These are phyloP conservation scores for Bruchidius siliquastri DNA, from an alignment of 2,888 invertebrate species.

Conservation along the genomic window DNA sequence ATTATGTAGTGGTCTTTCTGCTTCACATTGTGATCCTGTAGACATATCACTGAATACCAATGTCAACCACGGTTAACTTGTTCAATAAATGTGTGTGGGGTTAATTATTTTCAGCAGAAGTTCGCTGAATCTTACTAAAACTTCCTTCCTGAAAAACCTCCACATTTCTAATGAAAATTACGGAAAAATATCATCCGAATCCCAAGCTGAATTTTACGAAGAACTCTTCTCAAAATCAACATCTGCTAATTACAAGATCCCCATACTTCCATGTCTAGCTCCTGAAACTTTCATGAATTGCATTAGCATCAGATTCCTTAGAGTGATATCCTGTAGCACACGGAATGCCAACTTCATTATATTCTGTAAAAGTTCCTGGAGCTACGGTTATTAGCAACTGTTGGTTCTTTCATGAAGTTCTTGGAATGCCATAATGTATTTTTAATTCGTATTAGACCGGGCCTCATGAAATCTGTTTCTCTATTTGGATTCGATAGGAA, in stretches of 20 bases:
- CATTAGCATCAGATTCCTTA: background rate
- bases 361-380: background rate
- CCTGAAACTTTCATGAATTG: background rate
- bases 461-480: background rate
- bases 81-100: too few relatives aligned
- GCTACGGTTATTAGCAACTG: background rate
- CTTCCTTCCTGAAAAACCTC: background rate
- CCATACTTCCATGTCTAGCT: background rate
- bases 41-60: too few relatives aligned
- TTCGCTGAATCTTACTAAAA: too few relatives aligned
- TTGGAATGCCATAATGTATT: background rate
- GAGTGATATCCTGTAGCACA: background rate
- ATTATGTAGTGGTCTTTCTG: too few relatives aligned
- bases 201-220: background rate
- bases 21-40: too few relatives aligned
- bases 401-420: background rate
- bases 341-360: background rate
- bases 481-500: background rate
- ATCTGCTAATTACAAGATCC: background rate
- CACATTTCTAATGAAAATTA: background rate
- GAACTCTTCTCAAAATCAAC: background rate
- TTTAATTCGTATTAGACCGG: background rate
- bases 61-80: too few relatives aligned
- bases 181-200: background rate
- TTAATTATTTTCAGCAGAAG: too few relatives aligned